Evolutionary conservation across 2,113 vertebrate genomes (phyloP).

Genomic region (Thalassarche chlororhynchos): DNA sequence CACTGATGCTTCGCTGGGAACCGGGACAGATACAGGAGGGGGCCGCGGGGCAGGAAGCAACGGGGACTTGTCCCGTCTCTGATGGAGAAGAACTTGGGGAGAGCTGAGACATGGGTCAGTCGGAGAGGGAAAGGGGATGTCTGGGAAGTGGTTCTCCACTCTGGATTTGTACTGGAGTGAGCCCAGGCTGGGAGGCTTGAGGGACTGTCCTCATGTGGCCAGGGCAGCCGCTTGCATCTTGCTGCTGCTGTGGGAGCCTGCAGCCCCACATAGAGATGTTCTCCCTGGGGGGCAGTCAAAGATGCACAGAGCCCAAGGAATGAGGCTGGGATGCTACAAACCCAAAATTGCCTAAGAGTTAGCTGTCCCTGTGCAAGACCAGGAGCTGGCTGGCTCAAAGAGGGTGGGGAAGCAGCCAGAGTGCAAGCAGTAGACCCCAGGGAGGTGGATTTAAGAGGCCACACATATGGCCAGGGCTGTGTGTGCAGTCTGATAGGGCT

Average conservation of each 20-base stretch:
- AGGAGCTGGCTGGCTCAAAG: background rate
- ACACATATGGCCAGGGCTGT: background rate
- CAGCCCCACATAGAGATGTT: background rate
- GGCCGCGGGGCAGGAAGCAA: background rate
- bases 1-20: background rate
- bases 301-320: background rate
- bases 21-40: fast-evolving
- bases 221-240: background rate
- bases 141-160: background rate
- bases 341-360: background rate
- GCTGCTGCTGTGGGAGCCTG: background rate
- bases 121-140: background rate
- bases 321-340: background rate
- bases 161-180: background rate
- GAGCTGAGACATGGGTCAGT: background rate
- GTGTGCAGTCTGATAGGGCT: background rate
- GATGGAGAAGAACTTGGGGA: background rate
- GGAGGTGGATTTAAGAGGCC: background rate
- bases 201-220: background rate
- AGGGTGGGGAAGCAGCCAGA: background rate
- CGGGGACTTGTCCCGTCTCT: background rate
- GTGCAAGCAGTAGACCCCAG: background rate
- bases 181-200: background rate
- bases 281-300: background rate
- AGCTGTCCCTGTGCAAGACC: background rate